Conservation (phyloP, 1,140 invertebrate genomes). For the Rhopalosiphum padi region DNA sequence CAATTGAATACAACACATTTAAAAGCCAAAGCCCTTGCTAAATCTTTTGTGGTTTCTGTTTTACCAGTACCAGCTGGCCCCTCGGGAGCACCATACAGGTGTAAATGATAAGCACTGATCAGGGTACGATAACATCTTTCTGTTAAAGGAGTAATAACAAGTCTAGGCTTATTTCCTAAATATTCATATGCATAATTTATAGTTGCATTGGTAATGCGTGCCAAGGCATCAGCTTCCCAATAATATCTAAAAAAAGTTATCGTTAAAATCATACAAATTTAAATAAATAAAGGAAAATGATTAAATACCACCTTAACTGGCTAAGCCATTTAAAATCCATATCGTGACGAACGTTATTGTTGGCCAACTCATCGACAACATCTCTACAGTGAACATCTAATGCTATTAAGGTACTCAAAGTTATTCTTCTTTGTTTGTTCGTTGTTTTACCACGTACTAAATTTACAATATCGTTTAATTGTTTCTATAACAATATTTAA, state of each 20-base stretch:
- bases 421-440: conserved; percentile 74
- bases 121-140: conserved; percentile 86
- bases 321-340: conserved; percentile 91
- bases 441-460: conserved; percentile 70
- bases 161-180: conserved; percentile 77
- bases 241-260: conserved; percentile 72
- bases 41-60: conserved; percentile 88
- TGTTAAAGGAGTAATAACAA: conserved; percentile 75
- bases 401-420: conserved; percentile 85
- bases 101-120: conserved; percentile 85
- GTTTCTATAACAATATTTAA: conserved; percentile 63
- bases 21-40: conserved; percentile 88
- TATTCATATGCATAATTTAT: conserved; percentile 91
- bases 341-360: conserved; percentile 73
- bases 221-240: conserved; percentile 80
- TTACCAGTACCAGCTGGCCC: conserved; percentile 90
- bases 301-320: conserved; percentile 71
- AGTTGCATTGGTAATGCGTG: conserved; percentile 87
- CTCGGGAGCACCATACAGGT: conserved; percentile 87
- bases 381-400: conserved; percentile 92
- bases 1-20: conserved; percentile 95
- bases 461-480: conserved; percentile 67
- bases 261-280: neutral
- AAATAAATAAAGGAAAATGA: neutral
- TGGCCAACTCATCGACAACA: conserved; percentile 78